A percentile compares a stretch with the other conserved stretches of the same genome.
These are phyloP conservation scores for Luffia ferchaultella DNA, from an alignment of 2,888 invertebrate species.

Conservation along the genomic window DNA sequence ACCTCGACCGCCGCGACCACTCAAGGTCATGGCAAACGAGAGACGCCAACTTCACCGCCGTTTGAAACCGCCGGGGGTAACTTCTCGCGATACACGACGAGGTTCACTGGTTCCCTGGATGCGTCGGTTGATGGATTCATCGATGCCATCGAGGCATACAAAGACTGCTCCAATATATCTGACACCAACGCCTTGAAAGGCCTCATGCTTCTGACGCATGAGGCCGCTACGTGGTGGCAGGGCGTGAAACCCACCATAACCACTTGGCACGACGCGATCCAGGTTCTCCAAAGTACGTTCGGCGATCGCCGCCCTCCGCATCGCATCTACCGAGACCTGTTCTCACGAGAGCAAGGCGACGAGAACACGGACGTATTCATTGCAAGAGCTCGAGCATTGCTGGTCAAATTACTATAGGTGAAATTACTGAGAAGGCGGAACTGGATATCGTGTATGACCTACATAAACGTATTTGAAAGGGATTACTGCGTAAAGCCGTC, in stretches of 20 bases:
- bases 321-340: background rate
- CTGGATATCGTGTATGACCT: background rate
- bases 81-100: slow-evolving; percentile 9
- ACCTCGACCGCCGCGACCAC: background rate
- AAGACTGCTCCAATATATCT: slow-evolving; percentile 8
- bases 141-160: slow-evolving; percentile 9
- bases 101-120: slow-evolving; percentile 4
- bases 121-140: slow-evolving; percentile 10
- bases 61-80: background rate
- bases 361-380: background rate
- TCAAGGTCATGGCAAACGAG: background rate
- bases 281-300: background rate
- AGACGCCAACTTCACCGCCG: background rate
- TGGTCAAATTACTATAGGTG: background rate
- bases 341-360: background rate
- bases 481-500: background rate
- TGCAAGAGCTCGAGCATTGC: background rate
- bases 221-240: background rate
- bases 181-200: slow-evolving; percentile 8
- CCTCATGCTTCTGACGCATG: slow-evolving; percentile 5
- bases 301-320: background rate
- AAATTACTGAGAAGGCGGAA: background rate
- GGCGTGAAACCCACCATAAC: no score
- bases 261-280: background rate
- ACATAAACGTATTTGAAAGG: background rate